Evolutionary conservation across 2,888 invertebrate genomes (phyloP).

Genomic region (Bursaphelenchus okinawaensis): DNA sequence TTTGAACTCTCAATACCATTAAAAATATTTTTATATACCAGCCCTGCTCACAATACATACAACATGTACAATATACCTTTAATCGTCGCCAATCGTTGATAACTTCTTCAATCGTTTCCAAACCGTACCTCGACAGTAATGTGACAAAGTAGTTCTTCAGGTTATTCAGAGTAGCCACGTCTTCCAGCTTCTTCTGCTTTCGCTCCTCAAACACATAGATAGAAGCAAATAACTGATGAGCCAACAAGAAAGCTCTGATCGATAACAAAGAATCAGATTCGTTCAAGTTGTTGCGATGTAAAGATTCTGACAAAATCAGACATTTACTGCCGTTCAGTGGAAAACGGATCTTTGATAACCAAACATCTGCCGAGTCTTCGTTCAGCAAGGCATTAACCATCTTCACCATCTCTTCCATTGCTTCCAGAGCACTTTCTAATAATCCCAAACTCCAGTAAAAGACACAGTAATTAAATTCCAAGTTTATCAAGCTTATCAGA

Average conservation of each 20-base stretch:
- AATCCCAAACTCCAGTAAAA: constrained; percentile 38
- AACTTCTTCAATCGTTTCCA: constrained; percentile 6
- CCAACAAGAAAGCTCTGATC: constrained; percentile 23
- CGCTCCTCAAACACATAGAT: constrained; percentile 7
- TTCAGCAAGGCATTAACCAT: constrained; percentile 15
- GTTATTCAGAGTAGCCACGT: background rate
- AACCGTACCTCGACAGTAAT: background rate
- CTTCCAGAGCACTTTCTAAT: constrained; percentile 23
- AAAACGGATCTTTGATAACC: background rate
- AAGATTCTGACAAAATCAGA: constrained; percentile 19
- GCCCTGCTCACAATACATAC: background rate
- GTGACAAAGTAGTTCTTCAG: constrained; percentile 2
- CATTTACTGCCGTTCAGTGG: constrained; percentile 14
- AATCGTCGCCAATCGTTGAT: constrained; percentile 10
- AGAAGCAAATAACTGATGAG: constrained; percentile 22
- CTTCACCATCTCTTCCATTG: constrained; percentile 29
- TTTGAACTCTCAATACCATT: too few species aligned
- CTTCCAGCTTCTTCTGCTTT: background rate
- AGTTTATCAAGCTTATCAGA: constrained; percentile 4
- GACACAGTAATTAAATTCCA: constrained; percentile 27
- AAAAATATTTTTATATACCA: too few species aligned
- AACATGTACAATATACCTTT: background rate
- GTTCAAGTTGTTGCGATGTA: constrained; percentile 14
- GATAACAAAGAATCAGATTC: constrained; percentile 5
- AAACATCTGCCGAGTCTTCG: background rate